phyloP scores from a whole-genome alignment of 2,888 invertebrate genomes.

The Diplolepis rosae region DNA sequence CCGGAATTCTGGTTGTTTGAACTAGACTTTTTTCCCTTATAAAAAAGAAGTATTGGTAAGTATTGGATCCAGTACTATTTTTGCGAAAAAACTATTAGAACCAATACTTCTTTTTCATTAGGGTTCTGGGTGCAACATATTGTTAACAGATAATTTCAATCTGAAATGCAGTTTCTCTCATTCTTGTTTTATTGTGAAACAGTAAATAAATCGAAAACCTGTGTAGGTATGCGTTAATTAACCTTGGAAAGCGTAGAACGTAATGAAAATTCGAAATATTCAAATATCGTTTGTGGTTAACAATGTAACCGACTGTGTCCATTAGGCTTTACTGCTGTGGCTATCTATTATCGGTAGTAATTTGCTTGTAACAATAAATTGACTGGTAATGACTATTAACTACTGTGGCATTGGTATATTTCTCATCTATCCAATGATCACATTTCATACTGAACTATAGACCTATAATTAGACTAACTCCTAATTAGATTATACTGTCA shows the following conservation, averaged over 20 bases:
- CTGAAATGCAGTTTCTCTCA: background rate
- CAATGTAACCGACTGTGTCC: background rate
- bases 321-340: background rate
- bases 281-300: background rate
- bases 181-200: too few relatives aligned
- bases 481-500: background rate
- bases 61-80: too few relatives aligned
- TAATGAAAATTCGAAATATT: background rate
- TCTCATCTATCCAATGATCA: background rate
- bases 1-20: too few relatives aligned
- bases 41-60: too few relatives aligned
- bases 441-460: background rate
- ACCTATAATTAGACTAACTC: background rate
- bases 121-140: too few relatives aligned
- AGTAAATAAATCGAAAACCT: background rate
- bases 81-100: too few relatives aligned
- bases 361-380: slow-evolving; percentile 13
- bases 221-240: background rate
- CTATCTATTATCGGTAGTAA: background rate
- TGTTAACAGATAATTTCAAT: too few relatives aligned
- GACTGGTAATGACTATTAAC: slow-evolving; percentile 8
- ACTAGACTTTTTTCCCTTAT: too few relatives aligned
- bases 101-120: too few relatives aligned
- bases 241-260: background rate
- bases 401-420: background rate